Conservation (phyloP, 23 tunicate genomes). For the Oikopleura dioica region DNA sequence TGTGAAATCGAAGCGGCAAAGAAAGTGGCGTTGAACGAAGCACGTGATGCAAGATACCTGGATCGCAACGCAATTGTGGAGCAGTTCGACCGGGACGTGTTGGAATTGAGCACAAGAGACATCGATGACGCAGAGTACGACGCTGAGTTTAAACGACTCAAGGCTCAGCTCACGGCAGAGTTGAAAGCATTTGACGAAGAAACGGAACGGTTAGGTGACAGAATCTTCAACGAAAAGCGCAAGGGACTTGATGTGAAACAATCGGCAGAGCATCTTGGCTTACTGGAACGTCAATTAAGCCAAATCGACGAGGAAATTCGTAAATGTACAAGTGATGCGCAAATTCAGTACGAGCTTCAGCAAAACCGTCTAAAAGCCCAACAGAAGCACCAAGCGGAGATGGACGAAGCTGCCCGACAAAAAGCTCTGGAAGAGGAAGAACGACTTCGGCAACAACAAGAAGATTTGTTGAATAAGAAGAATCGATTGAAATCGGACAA, state of each 20-base stretch:
- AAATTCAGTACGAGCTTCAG: neutral
- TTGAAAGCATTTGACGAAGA: neutral
- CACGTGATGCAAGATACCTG: neutral
- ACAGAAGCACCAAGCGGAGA: neutral
- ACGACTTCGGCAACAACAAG: neutral
- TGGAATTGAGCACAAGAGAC: neutral
- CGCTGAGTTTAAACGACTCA: neutral
- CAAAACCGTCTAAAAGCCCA: too few species aligned
- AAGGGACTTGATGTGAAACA: neutral
- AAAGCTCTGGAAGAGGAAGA: neutral
- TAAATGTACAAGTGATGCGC: neutral
- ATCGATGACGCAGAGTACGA: slow-evolving; percentile 7
- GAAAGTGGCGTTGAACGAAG: neutral
- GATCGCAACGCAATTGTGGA: neutral
- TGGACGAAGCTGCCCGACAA: neutral
- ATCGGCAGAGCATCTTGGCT: neutral
- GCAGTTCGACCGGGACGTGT: neutral
- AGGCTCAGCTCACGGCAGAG: neutral
- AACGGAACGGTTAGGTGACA: neutral
- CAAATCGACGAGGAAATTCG: neutral
- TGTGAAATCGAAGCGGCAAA: neutral
- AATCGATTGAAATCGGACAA: neutral
- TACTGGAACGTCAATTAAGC: neutral
- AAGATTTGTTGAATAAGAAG: too few species aligned
- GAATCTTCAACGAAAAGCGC: neutral